phyloP scores from a whole-genome alignment of 1,140 invertebrate species.

The Zaprionus davidi region DNA sequence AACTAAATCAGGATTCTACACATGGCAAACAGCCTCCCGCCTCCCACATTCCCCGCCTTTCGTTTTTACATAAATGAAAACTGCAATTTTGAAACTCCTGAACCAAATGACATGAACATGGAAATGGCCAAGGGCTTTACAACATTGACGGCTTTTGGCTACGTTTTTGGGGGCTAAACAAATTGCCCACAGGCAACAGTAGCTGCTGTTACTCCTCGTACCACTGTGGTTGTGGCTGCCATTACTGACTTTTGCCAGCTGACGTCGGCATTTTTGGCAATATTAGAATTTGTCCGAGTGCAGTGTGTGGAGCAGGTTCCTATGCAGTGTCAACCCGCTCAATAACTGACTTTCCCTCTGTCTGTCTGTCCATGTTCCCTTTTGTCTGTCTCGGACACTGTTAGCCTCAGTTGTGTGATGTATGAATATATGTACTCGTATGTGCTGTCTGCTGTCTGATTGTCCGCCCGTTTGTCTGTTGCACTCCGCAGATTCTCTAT shows the following conservation, averaged over 20 bases:
- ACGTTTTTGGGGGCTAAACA: slow-evolving; percentile 45
- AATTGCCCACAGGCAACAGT: slow-evolving; percentile 50
- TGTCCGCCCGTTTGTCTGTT: slow-evolving; percentile 22
- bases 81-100: slow-evolving; percentile 25
- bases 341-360: slow-evolving; percentile 18
- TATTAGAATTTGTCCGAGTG: slow-evolving; percentile 60
- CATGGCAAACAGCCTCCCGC: slow-evolving; percentile 13
- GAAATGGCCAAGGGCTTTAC: slow-evolving; percentile 16
- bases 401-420: slow-evolving; percentile 27
- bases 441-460: slow-evolving; percentile 14
- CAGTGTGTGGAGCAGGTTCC: slow-evolving; percentile 36
- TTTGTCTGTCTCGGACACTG: slow-evolving; percentile 25
- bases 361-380: neutral
- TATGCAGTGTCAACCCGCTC: slow-evolving; percentile 18
- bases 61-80: slow-evolving; percentile 55
- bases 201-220: slow-evolving; percentile 13
- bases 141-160: slow-evolving; percentile 66
- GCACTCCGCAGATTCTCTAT: neutral
- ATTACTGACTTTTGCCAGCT: slow-evolving; percentile 21
- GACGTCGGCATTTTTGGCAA: slow-evolving; percentile 60
- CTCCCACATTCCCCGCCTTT: slow-evolving; percentile 10
- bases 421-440: neutral
- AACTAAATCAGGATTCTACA: slow-evolving; percentile 36
- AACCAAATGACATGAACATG: slow-evolving; percentile 18
- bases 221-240: slow-evolving; percentile 21